These are phyloP conservation scores for Picus viridis DNA, from an alignment of 2,797 vertebrate genomes.

Conservation along the genomic window DNA sequence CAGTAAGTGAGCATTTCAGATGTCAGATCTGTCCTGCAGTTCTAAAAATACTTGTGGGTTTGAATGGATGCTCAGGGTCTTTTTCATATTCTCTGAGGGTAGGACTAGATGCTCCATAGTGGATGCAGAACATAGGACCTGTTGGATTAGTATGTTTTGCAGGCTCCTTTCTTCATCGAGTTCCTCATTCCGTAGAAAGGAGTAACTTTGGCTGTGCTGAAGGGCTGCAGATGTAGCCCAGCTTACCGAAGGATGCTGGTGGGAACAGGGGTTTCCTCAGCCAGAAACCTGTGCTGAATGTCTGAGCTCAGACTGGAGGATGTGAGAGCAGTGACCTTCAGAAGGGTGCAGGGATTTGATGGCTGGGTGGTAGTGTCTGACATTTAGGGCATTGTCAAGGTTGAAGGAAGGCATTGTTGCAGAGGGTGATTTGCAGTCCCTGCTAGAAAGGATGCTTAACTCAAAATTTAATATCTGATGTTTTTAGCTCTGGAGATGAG, in stretches of 20 bases:
- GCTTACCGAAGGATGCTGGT: rapidly evolving
- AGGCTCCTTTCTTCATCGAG: neutral
- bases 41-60: neutral
- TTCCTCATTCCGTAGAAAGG: neutral
- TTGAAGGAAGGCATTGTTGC: neutral
- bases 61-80: neutral
- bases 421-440: neutral
- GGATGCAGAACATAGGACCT: neutral
- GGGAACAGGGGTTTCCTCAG: rapidly evolving
- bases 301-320: rapidly evolving
- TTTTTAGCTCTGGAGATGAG: constrained; percentile 22
- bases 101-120: neutral
- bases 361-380: neutral
- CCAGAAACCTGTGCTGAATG: neutral
- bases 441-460: neutral
- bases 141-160: neutral
- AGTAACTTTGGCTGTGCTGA: rapidly evolving
- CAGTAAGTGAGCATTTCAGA: neutral
- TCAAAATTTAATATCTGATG: constrained; percentile 1
- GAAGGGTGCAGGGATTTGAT: rapidly evolving
- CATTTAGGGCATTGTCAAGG: neutral
- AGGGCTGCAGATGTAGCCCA: neutral
- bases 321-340: neutral
- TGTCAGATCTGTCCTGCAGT: neutral
- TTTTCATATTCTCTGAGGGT: neutral